Base-by-base conservation (phyloP, 2,888 invertebrate species). In the Taenaris catops region DNA sequence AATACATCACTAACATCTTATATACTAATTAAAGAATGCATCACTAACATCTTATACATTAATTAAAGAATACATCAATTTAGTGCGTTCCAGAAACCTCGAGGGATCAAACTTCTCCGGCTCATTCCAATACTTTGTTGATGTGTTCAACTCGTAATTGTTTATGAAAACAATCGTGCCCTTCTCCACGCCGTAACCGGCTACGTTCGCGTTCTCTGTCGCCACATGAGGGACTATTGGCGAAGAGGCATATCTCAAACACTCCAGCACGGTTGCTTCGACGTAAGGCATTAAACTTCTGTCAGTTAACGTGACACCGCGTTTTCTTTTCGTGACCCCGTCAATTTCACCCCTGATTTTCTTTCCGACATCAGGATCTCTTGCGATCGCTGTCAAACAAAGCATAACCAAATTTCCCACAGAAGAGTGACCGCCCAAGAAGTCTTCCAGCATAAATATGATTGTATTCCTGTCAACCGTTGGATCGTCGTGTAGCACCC, bases 181-280 rank as follows among this genome's bases (percentile, higher is more conserved):
- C 57, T 93, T 93, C 27, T 91, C 89, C 0, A 96, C 89, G 0
- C 89, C 87, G 55, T 89, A 93, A 0, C 93, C 95, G 21, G 91
- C 89, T 2, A 96, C 90, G 0, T 89, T 84, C 0, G 93, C 91
- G 55, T 94, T 91, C 51, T 91, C 90, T 0, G 93, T 94, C 0
- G 96, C 95, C 0, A 95, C 95, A 59, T 96, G 96, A 0, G 96
- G 96, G 0, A 96, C 96, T 38, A 96, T 96, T 0, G 96, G 96
- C 0, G 96, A 96, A 0, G 95, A 95, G 0, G 94, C 91, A 33
- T 91, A 91, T 28, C 96, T 75, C 0, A 96, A 70, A 0, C 94
- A 92, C 76, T 96, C 96, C 51, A 93, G 88, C 6, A 96, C 89
- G 0, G 94, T 92, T 0, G 94, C 95, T 72, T 95, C 93, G 0